Conservation (phyloP, 2,113 vertebrate genomes). For the Rhinogobius similis region DNA sequence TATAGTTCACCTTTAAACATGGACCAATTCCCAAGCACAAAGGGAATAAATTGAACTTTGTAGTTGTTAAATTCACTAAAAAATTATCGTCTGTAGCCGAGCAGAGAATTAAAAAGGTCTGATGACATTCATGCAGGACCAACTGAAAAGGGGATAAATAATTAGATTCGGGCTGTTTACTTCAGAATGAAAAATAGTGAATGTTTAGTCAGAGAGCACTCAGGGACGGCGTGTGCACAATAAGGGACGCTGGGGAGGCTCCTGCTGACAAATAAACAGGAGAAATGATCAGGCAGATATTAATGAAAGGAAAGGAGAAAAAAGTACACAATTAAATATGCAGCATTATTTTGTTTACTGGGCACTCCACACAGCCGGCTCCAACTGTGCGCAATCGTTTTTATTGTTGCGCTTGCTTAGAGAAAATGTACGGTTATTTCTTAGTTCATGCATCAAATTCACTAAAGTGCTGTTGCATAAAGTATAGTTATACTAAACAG, state of each 20-base stretch:
- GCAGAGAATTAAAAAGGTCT: conserved; percentile 43
- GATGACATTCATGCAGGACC: conserved; percentile 38
- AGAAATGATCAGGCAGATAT: conserved; percentile 4
- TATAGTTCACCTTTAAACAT: conserved; percentile 1
- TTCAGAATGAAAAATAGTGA: background rate
- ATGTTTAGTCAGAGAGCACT: background rate
- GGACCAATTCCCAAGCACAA: background rate
- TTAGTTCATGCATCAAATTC: background rate
- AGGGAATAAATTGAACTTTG: conserved; percentile 11
- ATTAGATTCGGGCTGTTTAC: conserved; percentile 26
- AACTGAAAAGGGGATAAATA: conserved; percentile 18
- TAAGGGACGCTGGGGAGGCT: background rate
- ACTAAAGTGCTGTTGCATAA: background rate
- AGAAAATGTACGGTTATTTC: background rate
- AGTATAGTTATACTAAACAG: background rate
- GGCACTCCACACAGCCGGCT: background rate
- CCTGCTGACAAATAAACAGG: conserved; percentile 11
- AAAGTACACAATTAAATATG: background rate
- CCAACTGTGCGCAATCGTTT: background rate
- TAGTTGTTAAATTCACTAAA: background rate
- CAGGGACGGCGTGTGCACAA: conserved; percentile 1
- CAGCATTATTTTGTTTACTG: conserved; percentile 1
- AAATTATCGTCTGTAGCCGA: conserved; percentile 30
- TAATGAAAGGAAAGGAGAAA: background rate
- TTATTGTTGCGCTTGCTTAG: background rate